These are phyloP conservation scores for Aspidiotus rigidus DNA, from an alignment of 2,888 invertebrate species.

Conservation along the genomic window DNA sequence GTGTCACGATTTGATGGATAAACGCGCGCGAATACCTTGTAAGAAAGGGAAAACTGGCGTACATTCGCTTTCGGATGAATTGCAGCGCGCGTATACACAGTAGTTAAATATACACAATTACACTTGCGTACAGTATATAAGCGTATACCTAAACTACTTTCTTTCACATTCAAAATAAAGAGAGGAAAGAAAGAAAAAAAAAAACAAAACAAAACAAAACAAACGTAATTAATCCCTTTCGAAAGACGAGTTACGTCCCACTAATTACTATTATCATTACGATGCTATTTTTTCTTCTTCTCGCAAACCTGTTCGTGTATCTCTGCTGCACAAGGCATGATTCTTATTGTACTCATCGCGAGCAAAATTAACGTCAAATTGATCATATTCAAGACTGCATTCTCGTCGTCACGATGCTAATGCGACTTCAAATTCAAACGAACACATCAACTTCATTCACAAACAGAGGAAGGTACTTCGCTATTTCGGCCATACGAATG, in stretches of 20 bases:
- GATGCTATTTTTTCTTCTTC: no score
- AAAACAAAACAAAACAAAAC: background rate
- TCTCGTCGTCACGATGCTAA: no score
- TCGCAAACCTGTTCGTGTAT: no score
- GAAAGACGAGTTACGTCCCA: background rate
- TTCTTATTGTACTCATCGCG: no score
- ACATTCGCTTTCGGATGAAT: conserved; percentile 2
- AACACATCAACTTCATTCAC: no score
- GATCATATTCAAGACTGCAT: no score
- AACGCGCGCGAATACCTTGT: background rate
- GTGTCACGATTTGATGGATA: conserved; percentile 12
- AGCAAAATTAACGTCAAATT: conserved; percentile 3
- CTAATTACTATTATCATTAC: no score
- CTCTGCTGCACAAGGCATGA: no score
- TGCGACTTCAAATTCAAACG: no score
- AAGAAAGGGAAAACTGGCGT: conserved; percentile 2
- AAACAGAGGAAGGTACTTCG: no score
- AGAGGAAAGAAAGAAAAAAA: no score
- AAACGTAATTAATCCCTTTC: conserved; percentile 4
- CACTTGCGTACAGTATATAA: background rate
- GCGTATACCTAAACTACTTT: background rate
- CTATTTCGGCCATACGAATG: no score
- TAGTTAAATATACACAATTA: background rate
- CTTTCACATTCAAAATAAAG: background rate
- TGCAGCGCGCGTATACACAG: background rate